These are phyloP conservation scores for Epizoanthus fatuus DNA, from an alignment of 92 coral and sea anemone genomes.

Conservation along the genomic window DNA sequence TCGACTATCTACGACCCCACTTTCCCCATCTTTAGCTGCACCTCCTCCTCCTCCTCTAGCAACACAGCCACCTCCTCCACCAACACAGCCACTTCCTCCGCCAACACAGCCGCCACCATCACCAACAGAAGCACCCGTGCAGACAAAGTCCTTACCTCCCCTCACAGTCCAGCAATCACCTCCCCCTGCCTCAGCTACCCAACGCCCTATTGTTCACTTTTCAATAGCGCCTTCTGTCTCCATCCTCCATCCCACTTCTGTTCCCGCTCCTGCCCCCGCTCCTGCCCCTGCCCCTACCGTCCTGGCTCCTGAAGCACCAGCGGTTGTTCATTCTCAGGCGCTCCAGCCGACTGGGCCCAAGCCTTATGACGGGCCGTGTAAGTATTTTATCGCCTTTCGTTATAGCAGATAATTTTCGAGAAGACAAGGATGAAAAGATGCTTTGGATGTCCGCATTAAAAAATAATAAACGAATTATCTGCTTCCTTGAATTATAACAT, in stretches of 20 bases:
- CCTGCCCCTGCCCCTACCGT: not conserved
- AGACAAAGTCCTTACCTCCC: not conserved
- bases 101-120: not conserved
- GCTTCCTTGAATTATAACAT: too few relatives aligned
- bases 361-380: constrained; percentile 30
- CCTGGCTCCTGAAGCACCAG: not conserved
- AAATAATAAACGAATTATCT: too few relatives aligned
- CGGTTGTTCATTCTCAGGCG: not conserved
- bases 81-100: not conserved
- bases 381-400: not conserved
- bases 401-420: not conserved
- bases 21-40: not conserved
- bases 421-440: not conserved
- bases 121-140: not conserved
- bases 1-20: not conserved
- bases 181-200: not conserved
- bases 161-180: not conserved
- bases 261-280: not conserved
- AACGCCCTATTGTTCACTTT: constrained; percentile 8
- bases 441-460: too few relatives aligned
- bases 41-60: constrained; percentile 7
- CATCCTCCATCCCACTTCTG: not conserved
- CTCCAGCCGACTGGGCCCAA: constrained; percentile 23
- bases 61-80: not conserved
- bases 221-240: constrained; percentile 12